A percentile compares a stretch with the other conserved stretches of the same genome.
Conservation (phyloP, 2,113 vertebrate species). For the Nothocercus julius region DNA sequence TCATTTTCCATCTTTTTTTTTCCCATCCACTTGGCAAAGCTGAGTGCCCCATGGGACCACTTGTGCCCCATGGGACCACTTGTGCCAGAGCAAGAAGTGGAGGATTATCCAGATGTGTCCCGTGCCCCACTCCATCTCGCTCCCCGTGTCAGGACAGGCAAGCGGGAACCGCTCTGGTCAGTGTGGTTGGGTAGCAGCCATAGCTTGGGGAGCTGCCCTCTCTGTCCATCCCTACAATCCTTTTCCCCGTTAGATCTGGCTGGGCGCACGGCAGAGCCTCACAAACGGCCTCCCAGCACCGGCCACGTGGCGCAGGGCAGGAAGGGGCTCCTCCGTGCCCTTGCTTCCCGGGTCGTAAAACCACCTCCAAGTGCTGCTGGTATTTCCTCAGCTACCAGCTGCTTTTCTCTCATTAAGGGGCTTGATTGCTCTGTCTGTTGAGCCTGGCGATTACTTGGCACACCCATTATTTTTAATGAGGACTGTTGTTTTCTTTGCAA, state of each 20-base stretch:
- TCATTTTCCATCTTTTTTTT: background rate
- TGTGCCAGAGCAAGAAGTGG: background rate
- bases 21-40: background rate
- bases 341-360: background rate
- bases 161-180: background rate
- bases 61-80: background rate
- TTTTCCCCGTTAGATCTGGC: background rate
- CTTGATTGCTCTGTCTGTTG: constrained; percentile 45
- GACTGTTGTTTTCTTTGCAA: constrained; percentile 43
- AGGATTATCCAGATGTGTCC: background rate
- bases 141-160: too few relatives aligned
- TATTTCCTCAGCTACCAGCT: constrained; percentile 59
- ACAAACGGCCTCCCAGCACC: fast-evolving
- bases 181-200: background rate
- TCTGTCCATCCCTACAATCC: background rate
- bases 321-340: fast-evolving
- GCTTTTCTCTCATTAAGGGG: constrained; percentile 54
- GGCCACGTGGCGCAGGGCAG: background rate
- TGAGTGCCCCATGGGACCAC: background rate
- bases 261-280: background rate
- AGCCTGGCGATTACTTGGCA: constrained; percentile 10
- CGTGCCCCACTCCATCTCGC: too few relatives aligned
- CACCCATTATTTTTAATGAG: constrained; percentile 52
- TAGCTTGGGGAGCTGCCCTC: background rate
- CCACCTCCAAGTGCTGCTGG: constrained; percentile 2